Evolutionary conservation across 2,797 vertebrate genomes (phyloP).

Genomic region (Argya squamiceps): DNA sequence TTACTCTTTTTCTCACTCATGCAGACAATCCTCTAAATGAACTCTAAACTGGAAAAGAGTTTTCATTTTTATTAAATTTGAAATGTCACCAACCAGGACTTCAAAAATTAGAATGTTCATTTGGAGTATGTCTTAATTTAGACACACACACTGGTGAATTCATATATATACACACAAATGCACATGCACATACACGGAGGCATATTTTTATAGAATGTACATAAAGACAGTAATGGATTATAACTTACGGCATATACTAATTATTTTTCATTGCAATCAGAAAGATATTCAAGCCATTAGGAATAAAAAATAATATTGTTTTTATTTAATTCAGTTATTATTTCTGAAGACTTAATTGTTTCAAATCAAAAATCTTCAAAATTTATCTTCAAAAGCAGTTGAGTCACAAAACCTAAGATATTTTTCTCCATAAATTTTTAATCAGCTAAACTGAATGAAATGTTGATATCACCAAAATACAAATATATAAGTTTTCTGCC

Average conservation of each 20-base stretch:
- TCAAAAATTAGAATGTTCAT: background rate
- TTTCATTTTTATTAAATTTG: background rate
- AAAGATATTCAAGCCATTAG: background rate
- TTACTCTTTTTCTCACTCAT: background rate
- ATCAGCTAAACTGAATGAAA: background rate
- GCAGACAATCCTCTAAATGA: background rate
- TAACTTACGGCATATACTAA: background rate
- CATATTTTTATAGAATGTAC: background rate
- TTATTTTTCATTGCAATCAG: background rate
- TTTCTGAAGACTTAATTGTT: background rate
- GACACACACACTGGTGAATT: background rate
- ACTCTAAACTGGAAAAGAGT: background rate
- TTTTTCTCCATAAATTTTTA: background rate
- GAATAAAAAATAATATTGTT: background rate
- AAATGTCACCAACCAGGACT: background rate
- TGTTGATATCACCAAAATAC: background rate
- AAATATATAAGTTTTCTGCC: background rate
- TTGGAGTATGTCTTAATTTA: background rate
- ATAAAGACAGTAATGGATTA: background rate
- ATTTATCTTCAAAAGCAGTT: background rate
- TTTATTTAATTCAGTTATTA: background rate
- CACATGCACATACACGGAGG: accelerated
- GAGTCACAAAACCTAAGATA: background rate
- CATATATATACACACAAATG: accelerated
- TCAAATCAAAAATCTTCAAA: background rate